These are phyloP conservation scores for Malacosoma neustria DNA, from an alignment of 2,888 invertebrate species.

Conservation along the genomic window DNA sequence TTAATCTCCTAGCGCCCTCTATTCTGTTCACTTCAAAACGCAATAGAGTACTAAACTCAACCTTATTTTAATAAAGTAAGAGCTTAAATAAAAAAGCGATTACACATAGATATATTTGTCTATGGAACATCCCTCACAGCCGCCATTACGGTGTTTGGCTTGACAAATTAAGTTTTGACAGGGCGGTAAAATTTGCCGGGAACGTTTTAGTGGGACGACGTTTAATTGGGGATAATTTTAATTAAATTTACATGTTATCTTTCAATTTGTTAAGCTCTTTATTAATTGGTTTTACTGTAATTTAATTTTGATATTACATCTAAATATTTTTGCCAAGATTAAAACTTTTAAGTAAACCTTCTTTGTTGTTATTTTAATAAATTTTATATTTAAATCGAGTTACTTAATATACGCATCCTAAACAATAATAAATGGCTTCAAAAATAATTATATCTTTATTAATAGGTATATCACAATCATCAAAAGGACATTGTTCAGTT, in stretches of 20 bases:
- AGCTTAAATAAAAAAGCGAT: slow-evolving; percentile 18
- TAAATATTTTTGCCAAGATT: no score
- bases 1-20: slow-evolving; percentile 49
- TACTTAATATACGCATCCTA: no score
- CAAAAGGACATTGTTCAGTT: no score
- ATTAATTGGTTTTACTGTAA: slow-evolving; percentile 11
- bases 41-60: slow-evolving; percentile 8
- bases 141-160: slow-evolving; percentile 61
- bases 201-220: slow-evolving; percentile 39
- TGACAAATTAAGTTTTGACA: slow-evolving; percentile 73
- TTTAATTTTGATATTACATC: no score
- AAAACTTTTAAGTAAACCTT: no score
- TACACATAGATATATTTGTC: slow-evolving; percentile 18
- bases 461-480: no score
- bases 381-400: no score
- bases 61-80: slow-evolving; percentile 42
- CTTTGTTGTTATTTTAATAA: no score
- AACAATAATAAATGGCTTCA: no score
- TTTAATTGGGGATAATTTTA: slow-evolving; percentile 38
- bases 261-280: slow-evolving; percentile 16
- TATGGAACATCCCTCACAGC: slow-evolving; percentile 33
- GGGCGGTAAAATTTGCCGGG: slow-evolving; percentile 51
- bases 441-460: no score
- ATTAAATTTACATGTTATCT: slow-evolving; percentile 33
- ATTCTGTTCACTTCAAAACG: slow-evolving; percentile 1